phyloP scores from a whole-genome alignment of 2,888 invertebrate species.

The Subacronicta megacephala region DNA sequence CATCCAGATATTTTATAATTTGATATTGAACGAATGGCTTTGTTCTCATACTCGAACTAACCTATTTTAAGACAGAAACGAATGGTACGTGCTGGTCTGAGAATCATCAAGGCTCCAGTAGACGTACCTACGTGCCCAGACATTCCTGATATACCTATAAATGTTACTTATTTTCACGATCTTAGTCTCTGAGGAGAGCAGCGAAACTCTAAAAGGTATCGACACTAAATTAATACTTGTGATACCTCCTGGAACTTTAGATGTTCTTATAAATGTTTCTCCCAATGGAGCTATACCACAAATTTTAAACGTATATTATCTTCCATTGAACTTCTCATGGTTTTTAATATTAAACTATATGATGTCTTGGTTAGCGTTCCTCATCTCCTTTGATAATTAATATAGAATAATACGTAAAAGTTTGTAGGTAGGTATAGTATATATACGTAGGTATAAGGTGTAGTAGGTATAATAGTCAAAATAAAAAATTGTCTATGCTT shows the following conservation, averaged over 20 bases:
- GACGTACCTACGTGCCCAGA: constrained; percentile 35
- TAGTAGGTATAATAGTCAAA: no score
- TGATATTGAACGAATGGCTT: constrained; percentile 49
- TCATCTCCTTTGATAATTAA: no score
- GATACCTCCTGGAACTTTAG: background rate
- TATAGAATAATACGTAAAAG: no score
- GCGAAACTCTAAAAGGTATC: constrained; percentile 9
- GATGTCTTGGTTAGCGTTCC: no score
- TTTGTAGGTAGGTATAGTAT: no score
- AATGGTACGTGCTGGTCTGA: constrained; percentile 47
- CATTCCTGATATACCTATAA: constrained; percentile 23
- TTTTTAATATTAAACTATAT: no score
- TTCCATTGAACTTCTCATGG: no score
- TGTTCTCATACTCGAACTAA: constrained; percentile 50
- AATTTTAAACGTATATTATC: no score
- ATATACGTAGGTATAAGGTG: no score
- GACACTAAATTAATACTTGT: constrained; percentile 14
- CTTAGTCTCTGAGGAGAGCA: constrained; percentile 15
- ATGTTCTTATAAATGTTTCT: background rate
- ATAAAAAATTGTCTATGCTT: no score
- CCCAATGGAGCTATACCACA: background rate
- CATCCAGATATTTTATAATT: constrained; percentile 45
- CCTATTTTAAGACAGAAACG: constrained; percentile 43
- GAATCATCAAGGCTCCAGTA: constrained; percentile 36
- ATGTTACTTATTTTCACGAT: constrained; percentile 26